Base-by-base conservation (phyloP, 2,888 invertebrate species). In the Branchinecta sandiegonensis region DNA sequence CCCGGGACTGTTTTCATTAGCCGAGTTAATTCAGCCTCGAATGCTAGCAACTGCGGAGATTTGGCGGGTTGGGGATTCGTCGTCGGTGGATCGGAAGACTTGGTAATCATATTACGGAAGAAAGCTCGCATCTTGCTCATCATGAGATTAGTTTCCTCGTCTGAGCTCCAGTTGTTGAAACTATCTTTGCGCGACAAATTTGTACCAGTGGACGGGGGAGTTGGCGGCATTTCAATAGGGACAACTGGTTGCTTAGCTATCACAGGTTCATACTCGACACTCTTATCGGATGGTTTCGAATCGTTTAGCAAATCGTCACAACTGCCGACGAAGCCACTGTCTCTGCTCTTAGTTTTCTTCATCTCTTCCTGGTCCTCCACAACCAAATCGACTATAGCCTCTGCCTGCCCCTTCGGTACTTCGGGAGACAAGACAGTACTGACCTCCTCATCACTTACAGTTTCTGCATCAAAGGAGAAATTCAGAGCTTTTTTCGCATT, bases 61-160 rank as follows among this genome's bases (percentile, higher is more conserved):
- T 91, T 90, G 46, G 84, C 84, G 6, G 67, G 67, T 14, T 14
- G n/a, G 5, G 48, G 12, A 17, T n/a, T 47, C 5, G 67, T 46
- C 9, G 48, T 37, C 10, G 47, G 11, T 48, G n/a, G 69, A 13
- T 71, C 71, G 8, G 68, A 67, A 17, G 69, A 76, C 23, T 84
- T 82, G 48, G 88, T 88, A n/a, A 92, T 86, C 83, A 93, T 87
- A 67, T 90, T 90, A 78, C 91, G 92, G 78, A 93, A 91, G 78
- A 93, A 91, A 74, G 90, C 90, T 2, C 91, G 82, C 90, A 93
- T 90, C 80, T 91, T 92, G 50, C 88, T 89, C 92, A 93, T 93
- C 92, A 93, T 93, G 65, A 92, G 79, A 77, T 93, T 93, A 4
- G 92, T 93, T 79, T 93, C 93, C 76, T 93, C 93, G 75, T 93